Evolutionary conservation across 1,140 invertebrate species (phyloP), one percentile per base, ranked within the genome.

Genomic region (Diorhabda elongata): DNA sequence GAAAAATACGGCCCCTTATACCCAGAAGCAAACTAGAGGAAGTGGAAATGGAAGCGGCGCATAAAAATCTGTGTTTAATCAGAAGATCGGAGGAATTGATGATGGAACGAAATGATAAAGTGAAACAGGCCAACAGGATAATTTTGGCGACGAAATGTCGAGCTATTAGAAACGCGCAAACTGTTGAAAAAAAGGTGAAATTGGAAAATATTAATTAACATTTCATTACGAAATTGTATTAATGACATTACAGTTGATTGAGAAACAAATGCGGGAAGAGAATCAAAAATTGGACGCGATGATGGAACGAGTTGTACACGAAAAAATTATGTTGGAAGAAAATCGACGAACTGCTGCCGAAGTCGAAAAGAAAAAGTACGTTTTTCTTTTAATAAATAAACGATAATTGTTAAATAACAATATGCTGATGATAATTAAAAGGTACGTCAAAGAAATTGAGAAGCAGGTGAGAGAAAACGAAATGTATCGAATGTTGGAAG

Each of bases 111-210:
- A 88, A 91, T 73, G 86, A 91, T 66, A 87, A 90, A 75, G 85
- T 91, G 8, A 87, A 90, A 76, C 82, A 82, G 44, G 87, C 88
- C 61, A 90, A 90, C 75, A 84, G 84, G 45, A 79, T 91, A 59
- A 89, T 91, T 61, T 76, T 91, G 8, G 85, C 87, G n/a, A 87
- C 88, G 2, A 91, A 92, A 75, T 91, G 91, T 74, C 85, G 90
- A 69, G 87, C 89, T 0, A 89, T 93, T 8, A 79, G 91, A 67
- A 90, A 91, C 71, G 88, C 89, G 3, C 91, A 93, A 81, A 86
- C 90, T 68, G 83, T 85, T 79, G 83, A 90, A 82, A 82, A 85
- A 77, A 76, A 77, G 69, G 75, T 79, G 64, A 72, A 60, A 58
- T 9, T 11, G 57, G 3, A 45, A 26, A 42, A 8, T 57, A 41